phyloP scores from a whole-genome alignment of 2,113 vertebrate species.

The Ophthalmolycus amberensis region DNA sequence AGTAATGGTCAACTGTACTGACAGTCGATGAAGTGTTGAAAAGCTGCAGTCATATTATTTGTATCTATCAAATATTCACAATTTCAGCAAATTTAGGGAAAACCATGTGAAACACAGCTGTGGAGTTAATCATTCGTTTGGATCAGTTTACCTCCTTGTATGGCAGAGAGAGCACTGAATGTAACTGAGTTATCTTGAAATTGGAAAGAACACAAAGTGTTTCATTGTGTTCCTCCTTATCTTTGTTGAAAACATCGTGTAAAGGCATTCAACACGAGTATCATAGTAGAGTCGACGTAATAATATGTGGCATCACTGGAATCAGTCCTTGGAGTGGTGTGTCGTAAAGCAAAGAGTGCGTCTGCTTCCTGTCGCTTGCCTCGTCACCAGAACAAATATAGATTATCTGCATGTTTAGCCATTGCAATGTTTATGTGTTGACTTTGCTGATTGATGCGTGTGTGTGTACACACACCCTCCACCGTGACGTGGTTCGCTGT shows the following conservation, averaged over 20 bases:
- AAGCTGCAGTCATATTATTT: not conserved
- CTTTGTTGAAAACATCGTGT: not conserved
- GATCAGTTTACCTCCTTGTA: constrained; percentile 33
- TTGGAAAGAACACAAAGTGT: constrained; percentile 3
- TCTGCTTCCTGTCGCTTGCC: constrained; percentile 4
- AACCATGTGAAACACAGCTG: not conserved
- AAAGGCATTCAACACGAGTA: not conserved
- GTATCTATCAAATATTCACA: not conserved
- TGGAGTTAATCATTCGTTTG: constrained; percentile 10
- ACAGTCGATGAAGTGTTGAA: not conserved
- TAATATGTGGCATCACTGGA: not conserved
- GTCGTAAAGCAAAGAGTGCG: not conserved
- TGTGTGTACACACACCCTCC: not conserved
- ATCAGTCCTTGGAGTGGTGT: not conserved
- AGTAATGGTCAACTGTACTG: not conserved
- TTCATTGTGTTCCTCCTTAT: constrained; percentile 19
- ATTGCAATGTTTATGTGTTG: constrained; percentile 41
- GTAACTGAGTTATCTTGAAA: constrained; percentile 34
- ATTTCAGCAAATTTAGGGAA: not conserved
- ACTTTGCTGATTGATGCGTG: constrained; percentile 29
- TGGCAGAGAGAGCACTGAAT: constrained; percentile 23
- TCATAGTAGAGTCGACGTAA: not conserved
- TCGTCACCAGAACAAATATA: constrained; percentile 24
- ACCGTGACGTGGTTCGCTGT: not conserved
- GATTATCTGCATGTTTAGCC: constrained; percentile 36